Conservation (phyloP, 2,113 vertebrate species). For the Ochotona princeps region DNA sequence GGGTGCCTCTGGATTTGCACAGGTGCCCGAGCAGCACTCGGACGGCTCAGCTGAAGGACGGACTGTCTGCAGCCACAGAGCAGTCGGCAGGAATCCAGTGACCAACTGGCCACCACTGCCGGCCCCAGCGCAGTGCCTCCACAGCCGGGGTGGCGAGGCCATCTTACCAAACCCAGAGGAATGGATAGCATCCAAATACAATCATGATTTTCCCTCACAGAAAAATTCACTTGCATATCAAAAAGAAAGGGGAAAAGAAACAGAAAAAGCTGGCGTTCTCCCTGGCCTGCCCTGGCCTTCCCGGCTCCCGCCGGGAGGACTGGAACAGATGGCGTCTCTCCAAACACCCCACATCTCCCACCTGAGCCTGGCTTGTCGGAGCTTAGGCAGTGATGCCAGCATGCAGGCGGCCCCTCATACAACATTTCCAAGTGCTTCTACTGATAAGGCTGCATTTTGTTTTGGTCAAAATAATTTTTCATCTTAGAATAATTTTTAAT, state of each 20-base stretch:
- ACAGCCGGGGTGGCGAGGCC: constrained; percentile 40
- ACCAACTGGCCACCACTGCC: constrained; percentile 4
- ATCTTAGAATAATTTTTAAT: constrained; percentile 29
- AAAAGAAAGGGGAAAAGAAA: background rate
- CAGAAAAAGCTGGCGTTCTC: constrained; percentile 49
- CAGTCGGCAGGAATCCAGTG: background rate
- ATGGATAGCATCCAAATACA: constrained; percentile 37
- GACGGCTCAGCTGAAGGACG: background rate
- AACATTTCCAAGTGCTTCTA: constrained; percentile 52
- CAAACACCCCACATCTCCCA: constrained; percentile 75
- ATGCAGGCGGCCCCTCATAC: constrained; percentile 10
- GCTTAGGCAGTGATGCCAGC: constrained; percentile 67
- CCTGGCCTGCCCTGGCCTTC: background rate
- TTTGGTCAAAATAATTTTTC: constrained; percentile 17
- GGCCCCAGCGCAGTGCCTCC: constrained; percentile 17
- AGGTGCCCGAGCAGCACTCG: background rate
- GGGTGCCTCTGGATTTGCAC: background rate
- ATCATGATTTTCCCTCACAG: constrained; percentile 49
- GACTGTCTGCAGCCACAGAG: constrained; percentile 28
- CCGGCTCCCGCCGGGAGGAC: constrained; percentile 68
- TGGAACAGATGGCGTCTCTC: constrained; percentile 77
- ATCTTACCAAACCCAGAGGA: constrained; percentile 60
- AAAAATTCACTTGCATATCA: constrained; percentile 60
- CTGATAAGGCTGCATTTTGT: constrained; percentile 46
- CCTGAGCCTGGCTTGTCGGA: constrained; percentile 67